phyloP scores from a whole-genome alignment of 2,888 invertebrate species.

The Poecilus cupreus region DNA sequence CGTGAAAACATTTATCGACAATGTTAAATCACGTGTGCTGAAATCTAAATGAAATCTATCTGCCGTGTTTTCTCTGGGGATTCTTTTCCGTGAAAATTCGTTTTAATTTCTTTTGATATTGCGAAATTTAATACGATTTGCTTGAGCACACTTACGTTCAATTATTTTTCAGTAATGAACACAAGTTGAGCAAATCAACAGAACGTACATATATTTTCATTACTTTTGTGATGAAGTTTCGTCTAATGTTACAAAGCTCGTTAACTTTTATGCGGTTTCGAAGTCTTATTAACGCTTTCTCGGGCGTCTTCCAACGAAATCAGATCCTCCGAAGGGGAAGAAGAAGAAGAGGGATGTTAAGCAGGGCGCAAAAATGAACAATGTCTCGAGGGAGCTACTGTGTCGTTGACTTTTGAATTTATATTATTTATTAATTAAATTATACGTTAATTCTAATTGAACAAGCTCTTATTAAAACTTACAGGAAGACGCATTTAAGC shows the following conservation, averaged over 20 bases:
- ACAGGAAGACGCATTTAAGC: constrained; percentile 1
- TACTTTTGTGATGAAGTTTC: constrained; percentile 43
- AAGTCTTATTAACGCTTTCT: constrained; percentile 46
- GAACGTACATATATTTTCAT: constrained; percentile 48
- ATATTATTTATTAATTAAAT: constrained; percentile 47
- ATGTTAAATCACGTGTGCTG: background rate
- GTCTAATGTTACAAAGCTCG: constrained; percentile 48
- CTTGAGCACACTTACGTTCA: background rate
- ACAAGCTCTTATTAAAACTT: constrained; percentile 40
- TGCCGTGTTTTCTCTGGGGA: no score
- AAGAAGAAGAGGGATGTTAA: constrained; percentile 2
- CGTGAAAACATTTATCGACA: background rate
- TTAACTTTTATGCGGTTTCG: constrained; percentile 52
- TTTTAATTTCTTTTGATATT: background rate
- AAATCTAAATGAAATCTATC: background rate
- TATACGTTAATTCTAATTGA: constrained; percentile 43
- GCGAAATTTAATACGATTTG: background rate
- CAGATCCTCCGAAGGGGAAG: constrained; percentile 16
- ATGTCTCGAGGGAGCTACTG: constrained; percentile 41
- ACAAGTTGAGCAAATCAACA: constrained; percentile 24
- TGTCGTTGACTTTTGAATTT: constrained; percentile 37
- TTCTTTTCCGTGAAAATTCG: no score
- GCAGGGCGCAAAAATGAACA: constrained; percentile 42
- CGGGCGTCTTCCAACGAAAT: constrained; percentile 46
- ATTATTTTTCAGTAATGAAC: constrained; percentile 6